These are phyloP conservation scores for Caenorhabditis macrosperma DNA, from an alignment of 2,888 invertebrate species.

Conservation along the genomic window DNA sequence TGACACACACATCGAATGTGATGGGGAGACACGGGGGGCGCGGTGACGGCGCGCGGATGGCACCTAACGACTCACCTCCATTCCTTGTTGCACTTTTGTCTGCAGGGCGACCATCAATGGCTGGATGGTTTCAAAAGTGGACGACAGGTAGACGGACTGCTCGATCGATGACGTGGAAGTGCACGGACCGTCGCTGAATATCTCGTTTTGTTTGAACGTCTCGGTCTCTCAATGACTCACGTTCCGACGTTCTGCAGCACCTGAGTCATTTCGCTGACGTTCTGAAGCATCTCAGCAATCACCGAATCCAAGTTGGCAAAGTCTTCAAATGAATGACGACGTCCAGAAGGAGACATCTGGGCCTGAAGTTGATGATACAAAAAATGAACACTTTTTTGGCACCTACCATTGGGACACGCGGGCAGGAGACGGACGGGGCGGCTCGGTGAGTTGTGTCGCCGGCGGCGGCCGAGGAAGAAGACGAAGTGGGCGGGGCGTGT, in stretches of 20 bases:
- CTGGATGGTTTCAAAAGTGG: constrained; percentile 42
- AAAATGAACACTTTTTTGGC: constrained; percentile 4
- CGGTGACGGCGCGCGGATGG: neutral
- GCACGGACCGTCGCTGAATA: constrained; percentile 31
- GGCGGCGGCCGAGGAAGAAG: neutral
- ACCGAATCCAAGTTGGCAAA: constrained; percentile 54
- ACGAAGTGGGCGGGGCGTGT: constrained; percentile 25
- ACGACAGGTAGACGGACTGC: constrained; percentile 42
- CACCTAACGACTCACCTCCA: constrained; percentile 18
- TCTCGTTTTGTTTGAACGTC: neutral
- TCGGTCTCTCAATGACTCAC: neutral
- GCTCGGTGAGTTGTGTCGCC: neutral
- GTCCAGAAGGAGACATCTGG: constrained; percentile 2
- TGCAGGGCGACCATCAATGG: constrained; percentile 41
- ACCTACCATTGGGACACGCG: constrained; percentile 9
- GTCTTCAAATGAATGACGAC: constrained; percentile 59
- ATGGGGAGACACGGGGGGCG: no score
- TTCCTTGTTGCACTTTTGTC: constrained; percentile 37
- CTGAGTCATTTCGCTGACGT: constrained; percentile 42
- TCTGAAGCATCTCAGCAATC: constrained; percentile 44
- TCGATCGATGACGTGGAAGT: constrained; percentile 51
- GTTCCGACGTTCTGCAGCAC: constrained; percentile 46
- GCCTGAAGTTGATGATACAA: constrained; percentile 12
- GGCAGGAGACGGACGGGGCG: neutral
- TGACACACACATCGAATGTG: no score